phyloP scores from a whole-genome alignment of 2,888 invertebrate genomes.

The Agrochola circellaris region DNA sequence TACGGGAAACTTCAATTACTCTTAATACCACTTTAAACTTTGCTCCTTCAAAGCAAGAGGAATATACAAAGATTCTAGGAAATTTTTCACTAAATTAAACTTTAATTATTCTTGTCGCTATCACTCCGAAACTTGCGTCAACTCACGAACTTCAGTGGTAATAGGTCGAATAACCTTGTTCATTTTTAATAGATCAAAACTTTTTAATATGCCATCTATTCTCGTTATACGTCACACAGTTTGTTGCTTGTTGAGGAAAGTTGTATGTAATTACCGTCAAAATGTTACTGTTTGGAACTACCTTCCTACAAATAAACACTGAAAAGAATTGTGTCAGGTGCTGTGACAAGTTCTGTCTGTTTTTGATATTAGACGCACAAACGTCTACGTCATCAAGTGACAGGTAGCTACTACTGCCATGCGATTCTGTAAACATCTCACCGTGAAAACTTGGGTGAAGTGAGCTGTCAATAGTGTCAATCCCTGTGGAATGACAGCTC shows the following conservation, averaged over 20 bases:
- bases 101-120: constrained; percentile 22
- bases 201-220: constrained; percentile 12
- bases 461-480: too few species aligned
- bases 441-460: too few species aligned
- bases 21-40: neutral
- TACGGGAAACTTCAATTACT: neutral
- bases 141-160: neutral
- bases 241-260: constrained; percentile 11
- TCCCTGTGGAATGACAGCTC: too few species aligned
- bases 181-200: constrained; percentile 9
- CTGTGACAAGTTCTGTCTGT: neutral
- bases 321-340: neutral
- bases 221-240: constrained; percentile 2
- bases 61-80: constrained; percentile 9
- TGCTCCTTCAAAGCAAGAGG: constrained; percentile 22
- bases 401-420: neutral
- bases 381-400: neutral
- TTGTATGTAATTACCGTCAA: constrained; percentile 31
- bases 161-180: constrained; percentile 11
- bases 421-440: too few species aligned
- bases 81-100: constrained; percentile 19
- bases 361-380: neutral
- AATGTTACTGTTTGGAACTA: neutral
- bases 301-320: neutral
- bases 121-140: constrained; percentile 8